These are phyloP conservation scores for Monochamus saltuarius DNA, from an alignment of 1,140 invertebrate genomes.

Conservation along the genomic window DNA sequence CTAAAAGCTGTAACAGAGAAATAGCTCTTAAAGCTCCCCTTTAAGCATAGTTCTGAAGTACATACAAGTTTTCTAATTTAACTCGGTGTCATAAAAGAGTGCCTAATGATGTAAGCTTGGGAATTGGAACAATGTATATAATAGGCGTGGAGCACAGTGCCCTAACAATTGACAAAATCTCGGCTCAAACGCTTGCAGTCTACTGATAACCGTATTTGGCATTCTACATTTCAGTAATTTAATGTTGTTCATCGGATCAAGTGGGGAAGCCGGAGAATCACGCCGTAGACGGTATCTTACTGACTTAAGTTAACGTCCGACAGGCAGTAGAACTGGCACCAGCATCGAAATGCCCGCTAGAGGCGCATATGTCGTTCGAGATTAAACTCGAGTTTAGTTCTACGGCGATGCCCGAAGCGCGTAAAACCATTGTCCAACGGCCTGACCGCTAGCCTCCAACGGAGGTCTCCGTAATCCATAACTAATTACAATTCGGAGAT, in stretches of 20 bases:
- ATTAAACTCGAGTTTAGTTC: conserved; percentile 4
- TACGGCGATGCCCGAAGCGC: no score
- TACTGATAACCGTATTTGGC: conserved; percentile 29
- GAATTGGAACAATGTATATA: conserved; percentile 19
- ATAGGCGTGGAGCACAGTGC: conserved; percentile 28
- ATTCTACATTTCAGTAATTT: conserved; percentile 25
- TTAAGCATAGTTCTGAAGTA: no score
- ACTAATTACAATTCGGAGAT: no score
- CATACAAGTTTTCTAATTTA: conserved; percentile 20
- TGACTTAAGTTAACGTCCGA: conserved; percentile 21
- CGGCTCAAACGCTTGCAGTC: conserved; percentile 28
- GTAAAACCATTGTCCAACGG: no score
- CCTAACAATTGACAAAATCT: conserved; percentile 34
- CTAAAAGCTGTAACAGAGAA: no score
- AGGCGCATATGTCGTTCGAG: conserved; percentile 12
- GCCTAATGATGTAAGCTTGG: conserved; percentile 20
- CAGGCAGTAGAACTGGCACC: not conserved
- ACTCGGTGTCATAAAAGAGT: conserved; percentile 18
- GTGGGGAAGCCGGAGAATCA: conserved; percentile 5
- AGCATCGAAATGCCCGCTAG: not conserved
- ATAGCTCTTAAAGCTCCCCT: no score
- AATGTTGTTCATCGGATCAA: conserved; percentile 16
- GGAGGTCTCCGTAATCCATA: no score
- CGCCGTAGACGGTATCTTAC: conserved; percentile 13
- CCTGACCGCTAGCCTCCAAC: no score